Evolutionary conservation across 2,888 invertebrate genomes (phyloP).

Genomic region (Luperina nickerlii): DNA sequence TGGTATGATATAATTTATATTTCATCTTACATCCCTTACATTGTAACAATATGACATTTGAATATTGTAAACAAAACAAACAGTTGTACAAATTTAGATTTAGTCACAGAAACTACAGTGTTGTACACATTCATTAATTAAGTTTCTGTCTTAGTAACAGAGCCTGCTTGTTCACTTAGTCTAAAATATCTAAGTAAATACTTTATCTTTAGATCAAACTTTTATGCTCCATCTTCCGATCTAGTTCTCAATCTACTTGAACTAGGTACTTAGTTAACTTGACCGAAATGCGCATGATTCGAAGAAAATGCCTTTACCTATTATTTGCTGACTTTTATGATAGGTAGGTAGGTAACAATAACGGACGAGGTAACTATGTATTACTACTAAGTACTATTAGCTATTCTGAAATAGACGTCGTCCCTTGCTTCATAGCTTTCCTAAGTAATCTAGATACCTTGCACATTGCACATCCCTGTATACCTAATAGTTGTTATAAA

Average conservation of each 20-base stretch:
- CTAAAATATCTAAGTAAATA: neutral
- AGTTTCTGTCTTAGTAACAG: neutral
- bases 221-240: slow-evolving; percentile 30
- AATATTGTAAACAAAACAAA: slow-evolving; percentile 31
- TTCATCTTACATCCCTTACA: slow-evolving; percentile 7
- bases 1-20: slow-evolving; percentile 78
- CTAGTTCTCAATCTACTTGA: slow-evolving; percentile 23
- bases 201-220: slow-evolving; percentile 5
- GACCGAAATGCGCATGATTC: neutral
- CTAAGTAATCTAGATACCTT: neutral
- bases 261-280: neutral
- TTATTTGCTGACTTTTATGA: neutral
- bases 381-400: no score
- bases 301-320: neutral
- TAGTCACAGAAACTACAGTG: neutral
- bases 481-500: neutral
- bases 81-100: neutral
- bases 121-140: neutral
- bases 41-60: neutral
- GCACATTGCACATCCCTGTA: neutral
- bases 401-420: neutral
- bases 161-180: slow-evolving; percentile 18
- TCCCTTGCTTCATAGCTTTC: neutral
- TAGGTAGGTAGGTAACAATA: neutral
- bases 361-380: neutral